Evolutionary conservation across 2,113 vertebrate species (phyloP), one percentile per base, ranked within the genome.

Genomic region (Saccopteryx leptura): DNA sequence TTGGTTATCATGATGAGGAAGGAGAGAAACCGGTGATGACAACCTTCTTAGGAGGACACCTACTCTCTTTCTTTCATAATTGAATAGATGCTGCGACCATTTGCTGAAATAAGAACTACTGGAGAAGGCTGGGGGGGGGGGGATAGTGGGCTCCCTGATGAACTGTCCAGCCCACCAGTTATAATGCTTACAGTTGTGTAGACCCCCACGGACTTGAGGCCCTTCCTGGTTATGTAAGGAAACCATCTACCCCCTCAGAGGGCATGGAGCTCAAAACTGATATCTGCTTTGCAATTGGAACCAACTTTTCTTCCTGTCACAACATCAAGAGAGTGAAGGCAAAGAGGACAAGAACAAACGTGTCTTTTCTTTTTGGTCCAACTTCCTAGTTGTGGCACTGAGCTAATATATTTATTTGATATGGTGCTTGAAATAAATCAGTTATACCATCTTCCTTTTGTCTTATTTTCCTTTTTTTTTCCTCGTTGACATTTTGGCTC

Each of bases 401-500:
- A 98, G 95, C 97, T 97, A 39, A 39, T 2, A 39, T 92, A 96
- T 97, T 97, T 95, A 97, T 98, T 96, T 97, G 96, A 97, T 69
- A 0, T 13, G 46, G 13, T 96, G 66, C 96, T 98, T 1, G 15
- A 96, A 97, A 98, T 97, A 97, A 92, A 96, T 98, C 93, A 97
- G 54, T 65, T 71, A 84, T 75, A 60, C 81, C 61, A 63, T 91
- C 69, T 97, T 0, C 0, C 86, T 86, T 46, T 94, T 94, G 18
- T 95, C 95, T 97, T 58, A 33, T 87, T 74, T 96, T 94, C 5
- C 0, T 79, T 0, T 87, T 90, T 95, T 78, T 95, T 66, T 91
- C 88, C 89, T 97, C 97, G 31, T 95, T 97, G 97, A 98, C 96
- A 97, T 98, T 98, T 98, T 97, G 63, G 46, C 91, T 96, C 96